Conservation (phyloP, 1,140 invertebrate genomes). For the Rhopalosiphum padi region DNA sequence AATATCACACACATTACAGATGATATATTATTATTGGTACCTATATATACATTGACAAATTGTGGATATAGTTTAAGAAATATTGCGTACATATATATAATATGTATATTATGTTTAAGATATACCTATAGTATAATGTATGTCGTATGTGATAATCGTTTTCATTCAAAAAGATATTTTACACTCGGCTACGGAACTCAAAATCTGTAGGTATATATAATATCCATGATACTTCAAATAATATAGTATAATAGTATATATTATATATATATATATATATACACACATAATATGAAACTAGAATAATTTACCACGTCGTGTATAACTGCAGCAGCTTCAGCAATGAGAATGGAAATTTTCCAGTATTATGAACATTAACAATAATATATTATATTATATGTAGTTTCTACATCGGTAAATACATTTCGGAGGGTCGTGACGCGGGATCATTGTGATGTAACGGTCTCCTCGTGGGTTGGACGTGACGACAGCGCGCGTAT, state of each 20-base stretch:
- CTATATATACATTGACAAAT: neutral
- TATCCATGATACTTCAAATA: neutral
- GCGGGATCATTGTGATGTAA: conserved; percentile 45
- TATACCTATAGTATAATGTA: neutral
- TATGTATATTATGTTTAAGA: neutral
- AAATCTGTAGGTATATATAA: neutral
- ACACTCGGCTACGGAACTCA: neutral
- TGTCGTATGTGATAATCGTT: neutral
- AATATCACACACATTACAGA: too few species aligned
- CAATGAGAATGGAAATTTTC: conserved; percentile 48
- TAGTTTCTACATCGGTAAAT: conserved; percentile 49
- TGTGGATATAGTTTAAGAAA: neutral
- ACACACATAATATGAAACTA: neutral
- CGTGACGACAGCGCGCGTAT: conserved; percentile 19
- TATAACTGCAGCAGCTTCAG: neutral
- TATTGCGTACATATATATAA: neutral
- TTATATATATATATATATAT: neutral
- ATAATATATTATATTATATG: conserved; percentile 28
- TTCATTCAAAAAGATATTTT: neutral
- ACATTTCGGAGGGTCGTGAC: conserved; percentile 45
- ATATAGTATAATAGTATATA: neutral
- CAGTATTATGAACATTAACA: conserved; percentile 27
- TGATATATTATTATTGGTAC: too few species aligned
- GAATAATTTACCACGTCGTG: neutral
- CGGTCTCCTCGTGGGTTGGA: conserved; percentile 31